Conservation (phyloP, 1,140 invertebrate species). For the Apis florea region DNA sequence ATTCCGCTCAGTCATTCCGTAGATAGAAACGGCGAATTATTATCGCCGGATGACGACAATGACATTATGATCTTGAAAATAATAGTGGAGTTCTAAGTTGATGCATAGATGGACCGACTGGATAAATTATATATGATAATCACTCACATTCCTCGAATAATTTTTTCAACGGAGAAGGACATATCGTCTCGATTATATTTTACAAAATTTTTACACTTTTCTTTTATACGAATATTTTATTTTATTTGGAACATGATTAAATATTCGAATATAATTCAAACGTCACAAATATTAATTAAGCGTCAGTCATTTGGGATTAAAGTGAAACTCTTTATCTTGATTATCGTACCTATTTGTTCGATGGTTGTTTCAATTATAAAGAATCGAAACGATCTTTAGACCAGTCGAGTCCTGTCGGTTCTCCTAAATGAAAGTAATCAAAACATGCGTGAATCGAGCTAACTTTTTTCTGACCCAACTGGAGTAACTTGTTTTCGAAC, state of each 20-base stretch:
- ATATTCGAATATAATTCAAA: neutral
- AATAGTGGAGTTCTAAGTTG: too few species aligned
- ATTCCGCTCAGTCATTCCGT: too few species aligned
- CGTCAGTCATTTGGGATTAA: neutral
- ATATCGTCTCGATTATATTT: too few species aligned
- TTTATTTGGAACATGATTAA: too few species aligned
- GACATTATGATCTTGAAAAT: slow-evolving; percentile 15
- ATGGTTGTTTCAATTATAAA: neutral
- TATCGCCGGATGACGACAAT: neutral
- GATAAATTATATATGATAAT: neutral
- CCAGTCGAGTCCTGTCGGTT: neutral
- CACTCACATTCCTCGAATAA: neutral
- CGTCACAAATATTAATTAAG: neutral
- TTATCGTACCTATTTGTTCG: neutral
- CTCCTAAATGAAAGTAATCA: neutral
- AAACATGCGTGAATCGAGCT: neutral
- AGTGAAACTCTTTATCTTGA: neutral
- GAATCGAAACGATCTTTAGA: neutral
- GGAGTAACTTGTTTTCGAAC: neutral
- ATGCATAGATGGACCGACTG: neutral
- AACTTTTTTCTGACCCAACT: slow-evolving; percentile 8
- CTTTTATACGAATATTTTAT: neutral
- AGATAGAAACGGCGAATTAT: neutral
- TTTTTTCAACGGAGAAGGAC: neutral
- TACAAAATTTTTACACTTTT: neutral